phyloP scores from a whole-genome alignment of 2,888 invertebrate species.

The Schizotus pectinicornis region DNA sequence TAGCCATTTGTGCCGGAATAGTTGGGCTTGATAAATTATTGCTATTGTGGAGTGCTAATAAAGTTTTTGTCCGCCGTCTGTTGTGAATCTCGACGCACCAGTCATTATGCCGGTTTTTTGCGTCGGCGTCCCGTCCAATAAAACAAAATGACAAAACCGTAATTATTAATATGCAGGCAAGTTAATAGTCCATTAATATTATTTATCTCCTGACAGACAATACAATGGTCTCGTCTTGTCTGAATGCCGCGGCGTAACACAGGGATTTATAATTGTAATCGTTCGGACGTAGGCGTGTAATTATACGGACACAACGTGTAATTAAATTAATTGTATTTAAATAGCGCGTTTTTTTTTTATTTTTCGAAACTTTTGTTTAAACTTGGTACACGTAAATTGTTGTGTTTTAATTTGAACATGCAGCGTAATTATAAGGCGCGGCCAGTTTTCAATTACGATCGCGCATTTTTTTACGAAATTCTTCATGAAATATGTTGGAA shows the following conservation, averaged over 20 bases:
- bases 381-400: background rate
- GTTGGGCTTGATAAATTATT: too few relatives aligned
- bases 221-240: constrained; percentile 33
- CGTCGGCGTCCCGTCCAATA: background rate
- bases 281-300: constrained; percentile 25
- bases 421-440: constrained; percentile 20
- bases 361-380: constrained; percentile 7
- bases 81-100: too few relatives aligned
- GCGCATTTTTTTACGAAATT: too few relatives aligned
- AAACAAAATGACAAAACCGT: constrained; percentile 21
- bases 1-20: too few relatives aligned
- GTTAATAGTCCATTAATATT: constrained; percentile 39
- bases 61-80: too few relatives aligned
- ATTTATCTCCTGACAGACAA: constrained; percentile 37
- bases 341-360: constrained; percentile 13
- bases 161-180: constrained; percentile 32
- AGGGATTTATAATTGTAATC: constrained; percentile 27
- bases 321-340: constrained; percentile 33
- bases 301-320: constrained; percentile 18
- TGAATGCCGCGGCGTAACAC: constrained; percentile 30
- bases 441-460: constrained; percentile 6
- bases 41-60: too few relatives aligned
- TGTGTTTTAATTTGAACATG: constrained; percentile 1
- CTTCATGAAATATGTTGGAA: too few relatives aligned
- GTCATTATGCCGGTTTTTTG: background rate